Base-by-base conservation (phyloP, 2,797 vertebrate genomes). In the Zalophus californianus region DNA sequence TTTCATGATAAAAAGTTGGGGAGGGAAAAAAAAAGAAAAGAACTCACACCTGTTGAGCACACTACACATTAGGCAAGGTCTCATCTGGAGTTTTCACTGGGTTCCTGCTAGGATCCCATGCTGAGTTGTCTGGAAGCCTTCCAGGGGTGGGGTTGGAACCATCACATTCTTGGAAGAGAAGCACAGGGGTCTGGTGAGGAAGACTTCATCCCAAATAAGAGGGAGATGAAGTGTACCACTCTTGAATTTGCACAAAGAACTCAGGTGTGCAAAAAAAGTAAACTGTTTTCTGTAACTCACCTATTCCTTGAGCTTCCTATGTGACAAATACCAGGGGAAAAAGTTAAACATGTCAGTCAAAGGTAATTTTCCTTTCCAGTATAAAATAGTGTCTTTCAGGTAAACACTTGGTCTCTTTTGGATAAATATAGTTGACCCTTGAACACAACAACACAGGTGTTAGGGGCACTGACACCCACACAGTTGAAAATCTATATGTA, bases 341-440 rank as follows among this genome's bases (percentile, higher is more conserved):
- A 64, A 56, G 13, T 50, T 85, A 58, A 88, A 80, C 14, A 60
- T 12, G 10, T 20, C 35, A 68, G 20, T 66, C 66, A 73, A 96
- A 96, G 7, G 16, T 68, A 75, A 75, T 25, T 86, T 86, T 77
- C 20, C 58, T 62, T 87, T 86, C 14, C 2, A 35, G 25, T 72
- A n/a, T 78, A 64, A 78, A 44, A 91, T 29, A 86, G 38, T 68
- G 14, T 56, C 73, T 70, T 94, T 82, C 25, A 56, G 41, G 15
- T 48, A 82, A 88, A 86, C 7, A 9, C 15, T 84, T 94, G 23
- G 11, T 85, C 41, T 62, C 32, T 89, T 95, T 56, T 27, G 44
- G n/a, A 21, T 75, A 78, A 73, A 92, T 86, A 35, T 18, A 35
- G n/a, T 20, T 68, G 66, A 68, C 16, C 66, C 66, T 68, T 68